A percentile compares a stretch with the other conserved stretches of the same genome.
Conservation (phyloP, 2,888 invertebrate genomes). For the Teinopalpus imperialis region DNA sequence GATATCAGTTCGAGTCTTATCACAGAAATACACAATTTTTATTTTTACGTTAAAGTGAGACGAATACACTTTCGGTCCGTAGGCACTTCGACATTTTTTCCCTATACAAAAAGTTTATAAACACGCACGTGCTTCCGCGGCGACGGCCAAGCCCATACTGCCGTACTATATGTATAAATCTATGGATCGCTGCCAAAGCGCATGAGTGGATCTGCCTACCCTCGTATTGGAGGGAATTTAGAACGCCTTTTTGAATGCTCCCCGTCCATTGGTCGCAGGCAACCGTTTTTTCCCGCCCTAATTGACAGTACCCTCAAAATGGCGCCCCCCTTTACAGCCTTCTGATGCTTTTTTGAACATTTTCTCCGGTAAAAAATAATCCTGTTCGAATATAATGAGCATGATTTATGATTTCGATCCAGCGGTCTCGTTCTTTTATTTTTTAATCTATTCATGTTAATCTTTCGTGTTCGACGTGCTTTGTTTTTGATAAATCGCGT, state of each 20-base stretch:
- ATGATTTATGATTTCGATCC: slow-evolving; percentile 80
- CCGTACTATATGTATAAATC: slow-evolving; percentile 76
- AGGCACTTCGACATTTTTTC: slow-evolving; percentile 73
- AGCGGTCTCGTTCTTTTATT: slow-evolving; percentile 55
- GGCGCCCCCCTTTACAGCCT: slow-evolving; percentile 77
- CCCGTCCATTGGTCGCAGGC: slow-evolving; percentile 51
- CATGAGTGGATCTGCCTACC: slow-evolving; percentile 62
- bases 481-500: slow-evolving; percentile 67
- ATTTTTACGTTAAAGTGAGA: no score
- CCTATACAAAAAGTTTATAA: slow-evolving; percentile 48
- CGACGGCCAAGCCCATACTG: slow-evolving; percentile 76
- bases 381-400: slow-evolving; percentile 80
- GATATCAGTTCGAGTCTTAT: slow-evolving; percentile 29
- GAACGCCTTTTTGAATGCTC: slow-evolving; percentile 64
- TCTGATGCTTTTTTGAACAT: slow-evolving; percentile 79
- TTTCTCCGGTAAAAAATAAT: slow-evolving; percentile 80
- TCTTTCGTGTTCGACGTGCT: slow-evolving; percentile 65
- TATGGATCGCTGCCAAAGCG: slow-evolving; percentile 76
- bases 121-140: slow-evolving; percentile 57
- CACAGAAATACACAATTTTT: slow-evolving; percentile 41
- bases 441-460: slow-evolving; percentile 74
- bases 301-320: slow-evolving; percentile 72
- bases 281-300: slow-evolving; percentile 70
- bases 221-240: slow-evolving; percentile 53
- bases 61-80: slow-evolving; percentile 48